These are phyloP conservation scores for Poeciliopsis gracilis DNA, from an alignment of 2,797 vertebrate genomes.

Conservation along the genomic window DNA sequence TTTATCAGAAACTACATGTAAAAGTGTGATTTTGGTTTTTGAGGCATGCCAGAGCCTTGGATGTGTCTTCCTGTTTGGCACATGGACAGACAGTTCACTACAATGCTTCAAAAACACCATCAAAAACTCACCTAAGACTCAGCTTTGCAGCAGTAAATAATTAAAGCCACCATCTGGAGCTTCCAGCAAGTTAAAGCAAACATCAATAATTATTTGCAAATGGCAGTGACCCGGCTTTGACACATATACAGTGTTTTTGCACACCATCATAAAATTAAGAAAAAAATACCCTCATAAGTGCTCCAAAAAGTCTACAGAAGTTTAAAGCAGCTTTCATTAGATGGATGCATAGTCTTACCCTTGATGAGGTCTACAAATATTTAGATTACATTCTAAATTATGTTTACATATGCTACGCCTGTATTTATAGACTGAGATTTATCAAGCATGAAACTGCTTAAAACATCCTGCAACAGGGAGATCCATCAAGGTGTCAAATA, in stretches of 20 bases:
- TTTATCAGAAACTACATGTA: constrained; percentile 17
- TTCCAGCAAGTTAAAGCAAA: constrained; percentile 63
- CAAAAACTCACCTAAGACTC: constrained; percentile 49
- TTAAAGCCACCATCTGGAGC: constrained; percentile 55
- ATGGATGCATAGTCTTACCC: constrained; percentile 40
- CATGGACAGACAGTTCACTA: constrained; percentile 9
- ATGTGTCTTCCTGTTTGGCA: constrained; percentile 18
- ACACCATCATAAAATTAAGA: constrained; percentile 37
- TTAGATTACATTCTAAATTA: constrained; percentile 60
- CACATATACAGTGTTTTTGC: constrained; percentile 35
- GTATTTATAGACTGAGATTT: constrained; percentile 61
- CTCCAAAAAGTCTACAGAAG: constrained; percentile 40
- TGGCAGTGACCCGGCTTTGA: constrained; percentile 61
- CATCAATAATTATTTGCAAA: constrained; percentile 69
- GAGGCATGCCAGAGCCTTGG: constrained; percentile 7
- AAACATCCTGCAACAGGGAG: constrained; percentile 61
- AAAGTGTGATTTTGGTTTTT: constrained; percentile 18
- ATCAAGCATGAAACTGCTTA: constrained; percentile 55
- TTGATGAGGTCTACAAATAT: constrained; percentile 66
- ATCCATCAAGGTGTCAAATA: constrained; percentile 28
- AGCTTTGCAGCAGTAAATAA: constrained; percentile 25
- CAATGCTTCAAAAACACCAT: constrained; percentile 25
- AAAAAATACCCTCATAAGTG: constrained; percentile 43
- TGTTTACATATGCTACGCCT: constrained; percentile 49
- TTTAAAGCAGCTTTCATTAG: constrained; percentile 42